Percentiles rank a stretch among this genome's conserved stretches.
Evolutionary conservation across 2,888 invertebrate species (phyloP).

Genomic region (Lycophotia porphyrea): DNA sequence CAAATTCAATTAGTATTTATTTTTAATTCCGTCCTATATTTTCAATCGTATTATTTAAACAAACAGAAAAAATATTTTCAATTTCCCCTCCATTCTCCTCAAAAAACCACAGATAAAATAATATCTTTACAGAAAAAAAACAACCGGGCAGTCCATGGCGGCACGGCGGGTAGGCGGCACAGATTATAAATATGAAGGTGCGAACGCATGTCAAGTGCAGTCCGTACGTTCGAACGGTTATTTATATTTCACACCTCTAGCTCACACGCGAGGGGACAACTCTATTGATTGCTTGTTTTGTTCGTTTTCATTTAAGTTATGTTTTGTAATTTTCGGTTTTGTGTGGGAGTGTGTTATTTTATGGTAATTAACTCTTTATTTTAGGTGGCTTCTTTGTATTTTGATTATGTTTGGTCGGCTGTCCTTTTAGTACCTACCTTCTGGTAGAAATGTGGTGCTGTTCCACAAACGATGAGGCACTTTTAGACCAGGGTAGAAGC

Average conservation of each 20-base stretch:
- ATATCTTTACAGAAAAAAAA: conserved; percentile 26
- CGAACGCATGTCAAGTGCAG: conserved; percentile 67
- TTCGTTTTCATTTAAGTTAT: conserved; percentile 35
- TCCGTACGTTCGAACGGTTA: conserved; percentile 58
- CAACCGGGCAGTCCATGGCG: conserved; percentile 48
- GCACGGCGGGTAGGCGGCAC: conserved; percentile 66
- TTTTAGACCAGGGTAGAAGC: too few species aligned
- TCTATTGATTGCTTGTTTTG: conserved; percentile 66
- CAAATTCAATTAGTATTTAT: background rate
- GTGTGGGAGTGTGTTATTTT: background rate
- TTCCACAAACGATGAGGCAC: too few species aligned
- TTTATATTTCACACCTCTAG: conserved; percentile 70
- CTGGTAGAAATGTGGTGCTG: too few species aligned
- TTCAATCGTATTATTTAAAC: background rate
- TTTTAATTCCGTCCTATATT: background rate
- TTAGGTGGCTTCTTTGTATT: background rate
- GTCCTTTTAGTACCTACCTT: background rate
- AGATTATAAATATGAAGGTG: conserved; percentile 72
- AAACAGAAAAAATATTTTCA: background rate
- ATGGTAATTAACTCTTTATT: background rate
- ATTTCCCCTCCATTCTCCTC: conserved; percentile 1
- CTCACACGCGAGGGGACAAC: conserved; percentile 65
- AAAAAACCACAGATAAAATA: conserved; percentile 36
- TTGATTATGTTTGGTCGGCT: background rate
- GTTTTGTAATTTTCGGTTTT: conserved; percentile 20